Base-by-base conservation (phyloP, 92 coral and sea anemone species). In the Scolanthus callimorphus region DNA sequence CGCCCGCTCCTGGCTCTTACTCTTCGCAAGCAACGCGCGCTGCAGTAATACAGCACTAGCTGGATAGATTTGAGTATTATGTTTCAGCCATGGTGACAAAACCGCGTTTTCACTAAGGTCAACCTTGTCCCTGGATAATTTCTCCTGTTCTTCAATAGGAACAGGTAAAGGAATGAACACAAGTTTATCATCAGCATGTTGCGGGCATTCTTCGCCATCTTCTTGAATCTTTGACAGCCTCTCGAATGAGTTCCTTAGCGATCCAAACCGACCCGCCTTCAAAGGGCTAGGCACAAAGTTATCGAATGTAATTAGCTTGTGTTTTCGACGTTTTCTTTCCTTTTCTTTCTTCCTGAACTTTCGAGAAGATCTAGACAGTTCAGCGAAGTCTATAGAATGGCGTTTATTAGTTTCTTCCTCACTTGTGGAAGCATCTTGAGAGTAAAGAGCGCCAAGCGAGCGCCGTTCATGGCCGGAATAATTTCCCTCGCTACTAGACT, bases 221-320 rank as follows among this genome's bases (percentile, higher is more conserved):
- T 87, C 96, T 41, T 87, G 90, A 27, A 87, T 87, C 70, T 69
- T 87, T 21, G 86, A 78, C 45, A 88, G 66, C 24, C 91, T 76
- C 31, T 92, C 98, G 39, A 55, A 78, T 11, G 98, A 92, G 0
- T 81, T 76, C 45, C 98, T 81, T 4, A 92, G 62, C 27, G 98
- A 92, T 39, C 96, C 79, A 69, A 86, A 92, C 51, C 71, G 79
- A 13, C 98, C 92, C 20, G 92, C 88, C 55, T 76, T 84, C 6
- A 92, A 59, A 22, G 79, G 46, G 12, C 94, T 88, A 11, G 85
- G 74, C 24, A 92, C 98, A 51, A 92, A 92, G 63, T 92, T 92
- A 45, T 85, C 96, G 34, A 88, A 92, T 25, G 76, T 85, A 29
- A 63, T 67, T n/a, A 76, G 59, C 26, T 79, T 84, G 39, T 80